Evolutionary conservation across 2,113 vertebrate species (phyloP), one percentile per base, ranked within the genome.

Genomic region (Gavia stellata): DNA sequence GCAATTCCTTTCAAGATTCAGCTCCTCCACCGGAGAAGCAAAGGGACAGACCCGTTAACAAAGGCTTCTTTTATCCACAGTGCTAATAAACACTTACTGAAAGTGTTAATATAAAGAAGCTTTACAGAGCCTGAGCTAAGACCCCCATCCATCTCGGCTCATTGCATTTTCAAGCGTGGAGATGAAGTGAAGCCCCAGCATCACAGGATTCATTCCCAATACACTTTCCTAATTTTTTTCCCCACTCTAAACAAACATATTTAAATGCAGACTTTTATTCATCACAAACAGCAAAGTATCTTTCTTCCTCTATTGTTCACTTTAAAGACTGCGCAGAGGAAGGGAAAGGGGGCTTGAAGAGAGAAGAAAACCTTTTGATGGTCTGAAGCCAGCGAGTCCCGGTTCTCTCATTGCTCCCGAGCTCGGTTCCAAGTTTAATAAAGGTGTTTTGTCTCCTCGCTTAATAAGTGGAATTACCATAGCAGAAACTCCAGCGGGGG

Each of bases 381-480:
- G 38, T 36, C 67, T 44, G 49, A 62, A 90, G 92, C 73, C 87
- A 70, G 68, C 36, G 4, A 58, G 66, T 50, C 47, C 72, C 7
- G 0, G 26, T 63, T 62, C 82, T 34, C 88, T 81, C 86, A 42
- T 9, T 59, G 80, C 80, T 95, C 65, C 80, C 0, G 0, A 94
- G 77, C 77, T 72, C 5, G 3, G 36, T 61, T 94, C 94, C 94
- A 95, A 92, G 66, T 90, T 93, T 90, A 87, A 95, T 83, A 91
- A 91, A 94, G 78, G 73, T 95, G 74, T 96, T 97, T 94, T 80
- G 92, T 94, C 97, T 96, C 89, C 66, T 85, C 77, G 61, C 91
- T 92, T 94, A 89, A 62, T 85, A 86, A 90, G 88, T 47, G 70
- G 89, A 92, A 97, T 94, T 96, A 91, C 95, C 86, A 92, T 49